Evolutionary conservation across 2,888 invertebrate species (phyloP), one percentile per base, ranked within the genome.

Genomic region (Tetropium fuscum): DNA sequence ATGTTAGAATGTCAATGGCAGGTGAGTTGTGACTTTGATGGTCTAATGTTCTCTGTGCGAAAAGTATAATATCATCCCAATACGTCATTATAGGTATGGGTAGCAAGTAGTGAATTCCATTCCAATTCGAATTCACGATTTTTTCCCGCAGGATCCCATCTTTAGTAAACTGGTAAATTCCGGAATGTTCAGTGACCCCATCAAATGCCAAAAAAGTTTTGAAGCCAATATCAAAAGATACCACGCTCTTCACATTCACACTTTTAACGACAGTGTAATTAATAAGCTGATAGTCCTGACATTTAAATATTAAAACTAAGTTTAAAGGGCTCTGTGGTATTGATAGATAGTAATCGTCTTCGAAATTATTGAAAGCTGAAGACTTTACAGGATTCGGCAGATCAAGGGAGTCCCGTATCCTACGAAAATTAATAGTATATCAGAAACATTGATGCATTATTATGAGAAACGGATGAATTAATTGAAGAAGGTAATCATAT

Each of bases 51-150:
- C 79, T 74, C 70, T 85, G 83, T 1, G 81, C 72, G 4, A 85
- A 60, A 34, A 85, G 60, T 40, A 84, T 64, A 1, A 81, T 77
- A 53, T 85, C 84, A 58, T 83, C 80, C 48, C 82, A 76, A 58
- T 82, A 83, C 1, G 80, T 83, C 48, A 78, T 70, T 1, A 83
- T 55, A 1, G 79, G 79, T 27, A 85, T 61, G 2, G 78, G 74
- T 30, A 80, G 63, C 78, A 79, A 81, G 64, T 71, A 77, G 15
- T 76, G 66, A 1, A 81, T 69, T 2, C 73, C 73, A 6, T 76
- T 66, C 11, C 80, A 68, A 62, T 78, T 69, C 5, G 73, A 72
- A 38, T 78, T 71, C 0, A 58, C 45, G 6, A 80, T 67, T 8
- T 63, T 53, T 63, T 76, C 68, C 22, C 57, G 64, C 1, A 63